Base-by-base conservation (phyloP, 2,113 vertebrate genomes). In the Microcebus murinus region DNA sequence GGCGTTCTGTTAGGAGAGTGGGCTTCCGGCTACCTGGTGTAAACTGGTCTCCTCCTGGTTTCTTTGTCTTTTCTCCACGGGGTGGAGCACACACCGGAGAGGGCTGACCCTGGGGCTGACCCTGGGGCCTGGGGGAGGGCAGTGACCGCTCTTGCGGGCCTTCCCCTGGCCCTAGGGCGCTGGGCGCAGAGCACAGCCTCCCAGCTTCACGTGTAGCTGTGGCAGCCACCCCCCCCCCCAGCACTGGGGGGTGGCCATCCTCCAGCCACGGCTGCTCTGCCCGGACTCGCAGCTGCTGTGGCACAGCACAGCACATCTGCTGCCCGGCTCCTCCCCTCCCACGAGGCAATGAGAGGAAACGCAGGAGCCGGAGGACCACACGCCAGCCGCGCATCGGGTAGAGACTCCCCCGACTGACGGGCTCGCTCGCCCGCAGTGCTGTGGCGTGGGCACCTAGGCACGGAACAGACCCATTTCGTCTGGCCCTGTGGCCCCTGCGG, bases 341-440 rank as follows among this genome's bases (percentile, higher is more conserved):
- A 9, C 0, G 42, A 15, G 34, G 36, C 29, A 42, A 74, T 67
- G 13, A 87, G 50, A 45, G 57, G 88, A 70, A 74, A 45, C 87
- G 93, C 76, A 87, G 63, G 59, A 63, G 42, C 59, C 42, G 65
- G 83, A 36, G 50, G 94, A 88, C 92, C 90, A 90, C 95, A 93
- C 90, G 95, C 21, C 91, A 39, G 59, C 89, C 79, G 0, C 42
- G 2, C 2, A 25, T 0, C 21, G 63, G 61, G 61, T 10, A 36
- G 85, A 67, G 45, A 71, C 76, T 18, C 80, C 70, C 50, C 6
- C 82, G 2, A 52, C 9, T 4, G 73, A 31, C 45, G 14, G 18
- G 70, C 57, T 87, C 1, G 3, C 76, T n/a, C 14, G 27, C 52
- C 23, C 1, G 23, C 52, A 45, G 70, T 7, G 5, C 63, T 14